Conservation (phyloP, 2,113 vertebrate genomes). For the Serinus canaria region DNA sequence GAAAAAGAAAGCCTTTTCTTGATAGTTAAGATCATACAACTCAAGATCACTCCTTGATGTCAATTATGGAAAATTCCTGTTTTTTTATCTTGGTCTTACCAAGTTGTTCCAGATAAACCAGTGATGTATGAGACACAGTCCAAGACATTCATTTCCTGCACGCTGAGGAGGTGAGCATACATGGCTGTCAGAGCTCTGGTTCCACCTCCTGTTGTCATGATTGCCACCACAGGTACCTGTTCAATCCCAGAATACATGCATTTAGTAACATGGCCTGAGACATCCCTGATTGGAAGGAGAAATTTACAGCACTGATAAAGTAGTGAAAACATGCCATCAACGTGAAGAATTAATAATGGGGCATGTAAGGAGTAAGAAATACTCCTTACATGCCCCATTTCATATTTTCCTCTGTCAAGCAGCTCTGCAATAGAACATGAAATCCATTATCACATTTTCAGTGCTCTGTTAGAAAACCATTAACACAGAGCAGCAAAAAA, state of each 20-base stretch:
- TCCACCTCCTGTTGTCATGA: slow-evolving; percentile 87
- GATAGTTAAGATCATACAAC: not conserved
- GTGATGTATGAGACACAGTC: slow-evolving; percentile 82
- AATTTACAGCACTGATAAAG: not conserved
- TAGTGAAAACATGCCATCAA: not conserved
- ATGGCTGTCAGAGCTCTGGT: slow-evolving; percentile 81
- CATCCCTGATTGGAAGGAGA: not conserved
- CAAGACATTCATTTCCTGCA: slow-evolving; percentile 80
- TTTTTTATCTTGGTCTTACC: slow-evolving; percentile 71
- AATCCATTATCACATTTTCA: not conserved
- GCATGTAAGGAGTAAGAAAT: not conserved
- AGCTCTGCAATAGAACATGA: not conserved
- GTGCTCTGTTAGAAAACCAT: not conserved
- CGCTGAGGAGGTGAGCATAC: slow-evolving; percentile 77
- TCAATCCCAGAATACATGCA: not conserved
- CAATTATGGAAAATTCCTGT: not conserved
- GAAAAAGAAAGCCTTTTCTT: not conserved
- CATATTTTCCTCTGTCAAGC: not conserved
- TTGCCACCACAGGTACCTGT: slow-evolving; percentile 83
- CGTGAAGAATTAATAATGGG: not conserved
- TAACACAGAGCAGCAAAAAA: not conserved
- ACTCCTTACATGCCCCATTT: no score
- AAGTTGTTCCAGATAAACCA: slow-evolving; percentile 86
- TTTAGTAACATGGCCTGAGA: not conserved
- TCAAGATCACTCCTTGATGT: not conserved